Conservation (phyloP, 1,140 invertebrate species). For the Penaeus vannamei region DNA sequence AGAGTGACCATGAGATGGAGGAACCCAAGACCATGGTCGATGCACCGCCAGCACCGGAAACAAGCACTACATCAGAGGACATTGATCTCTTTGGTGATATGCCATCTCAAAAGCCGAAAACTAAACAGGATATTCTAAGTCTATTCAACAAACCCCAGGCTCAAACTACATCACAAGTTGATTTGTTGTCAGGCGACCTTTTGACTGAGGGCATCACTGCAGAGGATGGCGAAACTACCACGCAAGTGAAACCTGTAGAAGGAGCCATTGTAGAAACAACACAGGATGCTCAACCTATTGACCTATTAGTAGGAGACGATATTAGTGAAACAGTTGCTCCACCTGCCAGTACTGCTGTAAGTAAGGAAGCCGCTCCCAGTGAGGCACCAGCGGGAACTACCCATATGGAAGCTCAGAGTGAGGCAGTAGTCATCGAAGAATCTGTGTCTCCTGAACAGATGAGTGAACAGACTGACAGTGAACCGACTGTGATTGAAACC, state of each 20-base stretch:
- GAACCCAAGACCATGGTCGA: conserved; percentile 28
- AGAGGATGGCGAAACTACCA: conserved; percentile 23
- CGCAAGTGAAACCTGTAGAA: conserved; percentile 34
- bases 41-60: conserved; percentile 26
- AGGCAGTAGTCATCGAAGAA: conserved; percentile 35
- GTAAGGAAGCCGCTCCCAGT: conserved; percentile 29
- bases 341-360: background rate
- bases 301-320: conserved; percentile 38
- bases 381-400: conserved; percentile 27
- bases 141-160: conserved; percentile 68
- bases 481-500: conserved; percentile 66
- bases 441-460: conserved; percentile 66
- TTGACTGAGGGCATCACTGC: background rate
- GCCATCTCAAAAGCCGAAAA: conserved; percentile 67
- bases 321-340: background rate
- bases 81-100: conserved; percentile 69
- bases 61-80: conserved; percentile 63
- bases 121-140: conserved; percentile 69
- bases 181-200: conserved; percentile 66
- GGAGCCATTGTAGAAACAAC: conserved; percentile 29
- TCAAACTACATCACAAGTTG: conserved; percentile 45
- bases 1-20: conserved; percentile 65
- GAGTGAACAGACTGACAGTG: conserved; percentile 67
- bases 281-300: conserved; percentile 29
- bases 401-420: conserved; percentile 23